Evolutionary conservation across 2,113 vertebrate species (phyloP).

Genomic region (Campylomormyrus tamandua): DNA sequence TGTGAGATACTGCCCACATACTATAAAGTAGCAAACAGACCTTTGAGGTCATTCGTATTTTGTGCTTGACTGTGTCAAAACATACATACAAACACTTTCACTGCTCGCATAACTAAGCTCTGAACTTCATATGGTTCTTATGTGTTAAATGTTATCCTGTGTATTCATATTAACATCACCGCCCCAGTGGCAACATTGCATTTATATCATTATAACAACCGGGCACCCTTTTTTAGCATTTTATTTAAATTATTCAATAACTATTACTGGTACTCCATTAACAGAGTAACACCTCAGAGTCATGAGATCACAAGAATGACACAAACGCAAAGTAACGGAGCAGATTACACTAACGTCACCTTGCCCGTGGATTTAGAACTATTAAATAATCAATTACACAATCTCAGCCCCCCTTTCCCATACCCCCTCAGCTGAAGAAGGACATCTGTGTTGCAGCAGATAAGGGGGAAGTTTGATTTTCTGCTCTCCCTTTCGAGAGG

Average conservation of each 20-base stretch:
- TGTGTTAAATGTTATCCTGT: background rate
- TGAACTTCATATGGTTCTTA: background rate
- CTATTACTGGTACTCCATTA: background rate
- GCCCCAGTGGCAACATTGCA: background rate
- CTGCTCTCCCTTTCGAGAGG: background rate
- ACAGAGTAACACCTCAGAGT: background rate
- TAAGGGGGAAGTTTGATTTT: conserved; percentile 3
- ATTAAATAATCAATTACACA: conserved; percentile 23
- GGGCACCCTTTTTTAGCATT: background rate
- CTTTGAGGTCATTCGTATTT: background rate
- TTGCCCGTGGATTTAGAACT: background rate
- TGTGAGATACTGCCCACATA: background rate
- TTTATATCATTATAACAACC: background rate
- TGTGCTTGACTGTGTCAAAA: background rate
- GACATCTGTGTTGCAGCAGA: background rate
- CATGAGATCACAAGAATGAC: background rate
- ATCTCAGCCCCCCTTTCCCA: background rate
- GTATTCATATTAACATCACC: background rate
- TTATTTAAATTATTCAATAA: background rate
- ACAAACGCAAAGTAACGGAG: background rate
- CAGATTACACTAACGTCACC: background rate
- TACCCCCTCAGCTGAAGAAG: background rate
- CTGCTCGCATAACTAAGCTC: background rate
- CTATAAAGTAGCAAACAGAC: background rate
- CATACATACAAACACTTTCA: background rate